Conservation (phyloP, 2,797 vertebrate species). For the Acridotheres tristis region DNA sequence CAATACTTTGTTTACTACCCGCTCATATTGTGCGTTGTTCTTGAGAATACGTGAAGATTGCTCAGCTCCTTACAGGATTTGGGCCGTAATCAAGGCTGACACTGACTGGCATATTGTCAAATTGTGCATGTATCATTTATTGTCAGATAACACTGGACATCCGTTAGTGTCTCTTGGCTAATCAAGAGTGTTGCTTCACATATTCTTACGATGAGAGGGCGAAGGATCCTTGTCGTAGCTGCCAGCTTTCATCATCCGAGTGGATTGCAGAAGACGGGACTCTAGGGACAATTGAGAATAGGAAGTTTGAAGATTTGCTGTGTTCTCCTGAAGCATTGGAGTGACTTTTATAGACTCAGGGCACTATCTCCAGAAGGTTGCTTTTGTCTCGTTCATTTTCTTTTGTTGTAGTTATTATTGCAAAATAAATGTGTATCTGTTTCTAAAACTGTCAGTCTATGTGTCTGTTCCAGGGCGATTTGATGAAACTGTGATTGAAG, state of each 20-base stretch:
- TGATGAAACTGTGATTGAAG: constrained; percentile 93
- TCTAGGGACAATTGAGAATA: constrained; percentile 45
- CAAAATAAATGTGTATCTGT: background rate
- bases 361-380: constrained; percentile 34
- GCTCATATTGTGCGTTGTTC: background rate
- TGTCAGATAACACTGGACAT: constrained; percentile 57
- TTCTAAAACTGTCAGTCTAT: constrained; percentile 18
- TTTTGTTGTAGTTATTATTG: background rate
- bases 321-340: constrained; percentile 45
- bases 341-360: constrained; percentile 33
- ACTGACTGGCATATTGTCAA: constrained; percentile 50
- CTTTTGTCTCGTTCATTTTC: background rate
- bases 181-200: constrained; percentile 50
- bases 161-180: constrained; percentile 61
- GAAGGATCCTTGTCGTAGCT: constrained; percentile 35
- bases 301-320: background rate
- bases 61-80: constrained; percentile 53
- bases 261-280: background rate
- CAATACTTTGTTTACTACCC: background rate
- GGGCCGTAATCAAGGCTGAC: constrained; percentile 45
- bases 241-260: constrained; percentile 49
- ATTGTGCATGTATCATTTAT: constrained; percentile 42
- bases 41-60: constrained; percentile 30
- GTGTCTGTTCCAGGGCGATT: constrained; percentile 86
- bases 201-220: constrained; percentile 35